A percentile compares a stretch with the other conserved stretches of the same genome.
Conservation (phyloP, 2,797 vertebrate genomes). For the Smutsia gigantea region DNA sequence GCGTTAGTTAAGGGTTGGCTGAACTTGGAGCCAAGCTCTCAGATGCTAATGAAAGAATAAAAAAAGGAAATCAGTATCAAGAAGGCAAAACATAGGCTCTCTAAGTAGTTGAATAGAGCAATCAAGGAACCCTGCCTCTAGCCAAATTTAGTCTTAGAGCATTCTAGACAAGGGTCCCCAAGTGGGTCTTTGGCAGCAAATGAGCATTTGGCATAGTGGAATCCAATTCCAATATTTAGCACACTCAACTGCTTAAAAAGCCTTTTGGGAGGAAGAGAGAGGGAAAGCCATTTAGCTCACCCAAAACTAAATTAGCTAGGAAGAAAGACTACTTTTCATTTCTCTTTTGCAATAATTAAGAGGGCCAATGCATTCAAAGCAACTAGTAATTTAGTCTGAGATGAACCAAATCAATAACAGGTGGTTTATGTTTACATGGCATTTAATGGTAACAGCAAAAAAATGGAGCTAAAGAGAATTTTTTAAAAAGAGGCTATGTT, state of each 20-base stretch:
- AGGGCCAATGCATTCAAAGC: not conserved
- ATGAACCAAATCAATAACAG: not conserved
- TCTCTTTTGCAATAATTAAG: slow-evolving; percentile 10
- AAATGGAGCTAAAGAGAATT: not conserved
- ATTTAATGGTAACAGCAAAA: not conserved
- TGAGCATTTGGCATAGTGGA: not conserved
- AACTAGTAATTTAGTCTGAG: not conserved
- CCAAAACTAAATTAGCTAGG: slow-evolving; percentile 4
- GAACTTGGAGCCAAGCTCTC: not conserved
- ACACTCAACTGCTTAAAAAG: not conserved
- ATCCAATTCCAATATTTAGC: not conserved
- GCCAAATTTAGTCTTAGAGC: not conserved
- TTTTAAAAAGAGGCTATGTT: too few relatives aligned
- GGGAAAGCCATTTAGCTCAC: not conserved
- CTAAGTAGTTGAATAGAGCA: not conserved
- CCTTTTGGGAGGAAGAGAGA: not conserved
- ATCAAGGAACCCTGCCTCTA: not conserved
- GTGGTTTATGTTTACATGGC: not conserved
- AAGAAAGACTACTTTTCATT: not conserved
- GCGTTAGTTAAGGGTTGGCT: not conserved
- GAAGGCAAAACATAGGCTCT: not conserved
- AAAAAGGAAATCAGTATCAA: not conserved
- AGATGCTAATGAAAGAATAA: not conserved
- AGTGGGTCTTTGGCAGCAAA: not conserved
- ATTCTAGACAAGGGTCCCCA: not conserved